phyloP scores from a whole-genome alignment of 2,797 vertebrate genomes.

The Scolopax bukidnonensis region DNA sequence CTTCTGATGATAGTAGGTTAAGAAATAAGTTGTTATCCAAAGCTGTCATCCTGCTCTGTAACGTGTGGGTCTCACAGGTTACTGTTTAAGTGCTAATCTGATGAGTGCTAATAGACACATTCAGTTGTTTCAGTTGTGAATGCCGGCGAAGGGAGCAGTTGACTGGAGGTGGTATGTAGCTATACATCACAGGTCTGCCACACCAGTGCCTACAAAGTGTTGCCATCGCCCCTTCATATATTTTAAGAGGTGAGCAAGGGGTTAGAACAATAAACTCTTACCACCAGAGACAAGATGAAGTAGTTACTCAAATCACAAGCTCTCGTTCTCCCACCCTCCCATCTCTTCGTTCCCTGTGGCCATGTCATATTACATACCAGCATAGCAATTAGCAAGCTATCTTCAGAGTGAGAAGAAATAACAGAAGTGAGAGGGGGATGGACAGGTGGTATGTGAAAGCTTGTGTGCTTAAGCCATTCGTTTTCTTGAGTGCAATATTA shows the following conservation, averaged over 20 bases:
- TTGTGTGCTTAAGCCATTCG: not conserved
- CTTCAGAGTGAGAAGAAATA: slow-evolving; percentile 13
- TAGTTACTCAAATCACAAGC: not conserved
- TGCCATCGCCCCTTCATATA: not conserved
- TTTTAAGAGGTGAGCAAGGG: not conserved
- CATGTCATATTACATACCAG: not conserved
- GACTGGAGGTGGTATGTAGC: not conserved
- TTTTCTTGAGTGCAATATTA: not conserved
- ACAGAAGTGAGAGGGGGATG: slow-evolving; percentile 7
- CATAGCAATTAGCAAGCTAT: not conserved
- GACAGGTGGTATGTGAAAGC: slow-evolving; percentile 27
- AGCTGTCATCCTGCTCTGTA: not conserved
- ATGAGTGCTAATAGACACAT: not conserved
- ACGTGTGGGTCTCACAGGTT: not conserved
- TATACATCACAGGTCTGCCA: not conserved
- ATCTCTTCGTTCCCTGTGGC: not conserved
- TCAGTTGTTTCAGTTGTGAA: not conserved
- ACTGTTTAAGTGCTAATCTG: not conserved
- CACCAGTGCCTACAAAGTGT: not conserved
- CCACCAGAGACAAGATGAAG: not conserved
- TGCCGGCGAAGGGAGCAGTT: not conserved
- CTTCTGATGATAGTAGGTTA: not conserved
- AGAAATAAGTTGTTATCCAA: not conserved
- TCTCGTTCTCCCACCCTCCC: not conserved
- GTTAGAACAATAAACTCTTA: slow-evolving; percentile 19